Evolutionary conservation across 2,888 invertebrate genomes (phyloP).

Genomic region (Machimus rusticus): DNA sequence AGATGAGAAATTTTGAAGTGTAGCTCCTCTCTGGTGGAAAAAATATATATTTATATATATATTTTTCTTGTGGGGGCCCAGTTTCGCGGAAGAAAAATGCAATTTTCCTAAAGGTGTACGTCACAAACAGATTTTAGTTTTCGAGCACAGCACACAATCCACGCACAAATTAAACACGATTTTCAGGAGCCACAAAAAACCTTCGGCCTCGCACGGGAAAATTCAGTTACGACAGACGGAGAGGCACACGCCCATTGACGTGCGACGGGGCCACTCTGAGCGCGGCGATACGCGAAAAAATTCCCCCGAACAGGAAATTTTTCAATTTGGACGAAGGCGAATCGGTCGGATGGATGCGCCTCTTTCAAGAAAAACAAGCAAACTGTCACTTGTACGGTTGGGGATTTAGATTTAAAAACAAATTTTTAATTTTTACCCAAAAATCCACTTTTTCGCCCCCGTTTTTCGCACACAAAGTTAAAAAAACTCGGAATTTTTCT

Average conservation of each 20-base stretch:
- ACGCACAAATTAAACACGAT: background rate
- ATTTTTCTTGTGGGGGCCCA: background rate
- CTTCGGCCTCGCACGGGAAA: background rate
- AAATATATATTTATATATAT: background rate
- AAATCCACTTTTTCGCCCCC: background rate
- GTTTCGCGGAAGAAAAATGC: background rate
- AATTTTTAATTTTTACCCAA: too few relatives aligned
- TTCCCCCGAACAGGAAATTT: constrained; percentile 6
- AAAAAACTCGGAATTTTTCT: background rate
- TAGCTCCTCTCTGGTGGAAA: background rate
- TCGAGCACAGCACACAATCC: background rate
- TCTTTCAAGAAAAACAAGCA: background rate
- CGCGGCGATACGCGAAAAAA: background rate
- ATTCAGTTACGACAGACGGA: constrained; percentile 15
- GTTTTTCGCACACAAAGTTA: background rate
- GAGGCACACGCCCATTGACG: constrained; percentile 38
- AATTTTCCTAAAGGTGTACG: background rate
- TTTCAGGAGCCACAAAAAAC: background rate
- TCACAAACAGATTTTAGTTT: background rate
- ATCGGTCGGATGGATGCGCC: background rate
- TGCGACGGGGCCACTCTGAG: background rate
- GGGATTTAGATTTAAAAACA: background rate
- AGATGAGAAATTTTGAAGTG: background rate
- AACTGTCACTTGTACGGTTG: background rate
- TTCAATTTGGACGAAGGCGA: background rate